phyloP scores from a whole-genome alignment of 2,113 vertebrate species.

The Phocoena phocoena region DNA sequence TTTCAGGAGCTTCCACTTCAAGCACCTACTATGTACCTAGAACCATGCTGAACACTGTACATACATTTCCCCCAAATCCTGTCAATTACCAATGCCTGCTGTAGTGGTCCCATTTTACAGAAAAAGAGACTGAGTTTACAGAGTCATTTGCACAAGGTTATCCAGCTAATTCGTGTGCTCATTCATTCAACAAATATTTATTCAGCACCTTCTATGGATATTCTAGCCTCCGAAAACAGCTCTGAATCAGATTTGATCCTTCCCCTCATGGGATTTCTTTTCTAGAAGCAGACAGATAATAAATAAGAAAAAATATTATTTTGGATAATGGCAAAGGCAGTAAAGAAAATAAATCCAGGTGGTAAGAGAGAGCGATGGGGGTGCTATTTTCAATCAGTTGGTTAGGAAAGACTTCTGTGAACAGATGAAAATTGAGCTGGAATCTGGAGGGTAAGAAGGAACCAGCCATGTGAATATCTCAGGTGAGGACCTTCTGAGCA shows the following conservation, averaged over 20 bases:
- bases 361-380: background rate
- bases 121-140: background rate
- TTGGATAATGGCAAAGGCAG: background rate
- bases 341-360: background rate
- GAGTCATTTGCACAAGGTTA: background rate
- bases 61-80: background rate
- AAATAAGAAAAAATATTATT: background rate
- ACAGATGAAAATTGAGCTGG: background rate
- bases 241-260: background rate
- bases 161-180: background rate
- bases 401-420: background rate
- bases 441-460: background rate
- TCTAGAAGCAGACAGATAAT: background rate
- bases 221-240: background rate
- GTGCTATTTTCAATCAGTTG: background rate
- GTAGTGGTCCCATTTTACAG: background rate
- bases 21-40: background rate
- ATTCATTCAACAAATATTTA: background rate
- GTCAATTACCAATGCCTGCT: fast-evolving
- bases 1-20: background rate
- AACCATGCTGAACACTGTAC: background rate
- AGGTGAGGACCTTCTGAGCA: background rate
- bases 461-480: background rate
- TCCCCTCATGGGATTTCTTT: background rate
- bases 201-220: background rate